Evolutionary conservation across 1,140 invertebrate genomes (phyloP).

Genomic region (Diuraphis noxia): DNA sequence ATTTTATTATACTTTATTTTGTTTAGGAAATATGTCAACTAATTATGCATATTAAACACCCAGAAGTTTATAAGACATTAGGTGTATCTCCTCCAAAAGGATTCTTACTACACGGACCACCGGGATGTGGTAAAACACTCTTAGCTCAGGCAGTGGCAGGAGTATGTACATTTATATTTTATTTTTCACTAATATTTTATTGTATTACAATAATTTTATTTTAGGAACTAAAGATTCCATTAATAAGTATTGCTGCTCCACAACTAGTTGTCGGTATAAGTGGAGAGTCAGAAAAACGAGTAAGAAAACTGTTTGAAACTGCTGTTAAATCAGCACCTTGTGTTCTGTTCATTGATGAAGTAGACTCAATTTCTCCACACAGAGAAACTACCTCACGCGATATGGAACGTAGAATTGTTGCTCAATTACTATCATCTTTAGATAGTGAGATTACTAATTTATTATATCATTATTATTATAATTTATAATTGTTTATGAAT

Average conservation of each 20-base stretch:
- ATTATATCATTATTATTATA: neutral
- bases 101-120: conserved; percentile 86
- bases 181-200: conserved; percentile 23
- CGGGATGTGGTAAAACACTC: conserved; percentile 91
- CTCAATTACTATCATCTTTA: conserved; percentile 85
- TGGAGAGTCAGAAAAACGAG: conserved; percentile 91
- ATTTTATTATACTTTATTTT: neutral
- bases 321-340: conserved; percentile 76
- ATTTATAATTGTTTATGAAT: conserved; percentile 31
- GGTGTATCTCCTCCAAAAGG: conserved; percentile 82
- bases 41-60: conserved; percentile 57
- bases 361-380: conserved; percentile 86
- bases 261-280: conserved; percentile 93
- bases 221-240: conserved; percentile 72
- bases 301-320: conserved; percentile 87
- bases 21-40: conserved; percentile 56
- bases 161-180: conserved; percentile 63
- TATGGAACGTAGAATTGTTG: conserved; percentile 93
- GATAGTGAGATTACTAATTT: conserved; percentile 68
- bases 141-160: conserved; percentile 91
- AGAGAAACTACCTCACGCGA: conserved; percentile 86
- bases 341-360: conserved; percentile 92
- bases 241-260: conserved; percentile 85
- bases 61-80: conserved; percentile 67
- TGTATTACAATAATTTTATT: neutral